Conservation (phyloP, 2,888 invertebrate species). For the Prosopocoilus inquinatus region DNA sequence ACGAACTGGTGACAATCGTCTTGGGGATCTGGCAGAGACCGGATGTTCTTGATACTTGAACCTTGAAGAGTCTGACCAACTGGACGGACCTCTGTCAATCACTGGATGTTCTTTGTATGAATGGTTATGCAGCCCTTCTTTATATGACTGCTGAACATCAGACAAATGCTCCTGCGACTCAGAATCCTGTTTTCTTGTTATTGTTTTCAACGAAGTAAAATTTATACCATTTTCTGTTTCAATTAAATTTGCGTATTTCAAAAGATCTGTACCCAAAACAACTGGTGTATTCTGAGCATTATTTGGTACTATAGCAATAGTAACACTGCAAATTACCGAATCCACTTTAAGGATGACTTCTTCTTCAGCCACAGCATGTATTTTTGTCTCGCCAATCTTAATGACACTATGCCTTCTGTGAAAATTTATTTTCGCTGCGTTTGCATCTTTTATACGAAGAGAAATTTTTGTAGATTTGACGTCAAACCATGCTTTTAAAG, state of each 20-base stretch:
- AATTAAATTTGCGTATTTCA: conserved; percentile 7
- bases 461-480: conserved; percentile 20
- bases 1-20: conserved; percentile 11
- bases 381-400: conserved; percentile 23
- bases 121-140: conserved; percentile 3
- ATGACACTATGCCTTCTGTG: conserved; percentile 22
- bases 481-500: conserved; percentile 15
- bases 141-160: neutral
- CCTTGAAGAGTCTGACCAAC: too few species aligned
- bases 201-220: too few species aligned
- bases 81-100: neutral
- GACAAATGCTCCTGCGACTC: too few species aligned
- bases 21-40: conserved; percentile 9
- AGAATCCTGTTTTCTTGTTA: too few species aligned
- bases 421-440: conserved; percentile 21
- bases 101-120: neutral
- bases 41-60: neutral
- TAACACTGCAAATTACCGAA: conserved; percentile 22
- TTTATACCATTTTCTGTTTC: conserved; percentile 7
- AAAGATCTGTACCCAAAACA: conserved; percentile 24
- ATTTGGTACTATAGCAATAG: conserved; percentile 28
- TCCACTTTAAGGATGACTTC: conserved; percentile 25
- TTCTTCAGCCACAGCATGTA: conserved; percentile 24
- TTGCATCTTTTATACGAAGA: conserved; percentile 27
- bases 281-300: conserved; percentile 28